Conservation (phyloP, 2,113 vertebrate genomes). For the Poeciliopsis retropinna region DNA sequence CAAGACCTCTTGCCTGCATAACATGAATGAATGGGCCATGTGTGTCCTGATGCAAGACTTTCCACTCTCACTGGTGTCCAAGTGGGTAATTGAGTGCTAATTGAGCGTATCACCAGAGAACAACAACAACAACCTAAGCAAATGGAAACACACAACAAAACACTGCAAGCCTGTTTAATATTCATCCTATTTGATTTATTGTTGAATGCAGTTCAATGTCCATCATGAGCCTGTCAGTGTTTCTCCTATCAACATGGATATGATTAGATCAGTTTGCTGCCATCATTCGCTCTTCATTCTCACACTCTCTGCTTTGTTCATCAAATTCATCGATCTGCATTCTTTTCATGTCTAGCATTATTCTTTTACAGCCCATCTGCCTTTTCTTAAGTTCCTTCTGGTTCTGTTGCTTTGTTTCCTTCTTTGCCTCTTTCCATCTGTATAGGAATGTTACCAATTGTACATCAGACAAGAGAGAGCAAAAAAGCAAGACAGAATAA, state of each 20-base stretch:
- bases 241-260: conserved; percentile 30
- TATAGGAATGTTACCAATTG: conserved; percentile 38
- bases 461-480: conserved; percentile 31
- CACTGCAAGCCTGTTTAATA: conserved; percentile 27
- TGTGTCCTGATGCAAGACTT: conserved; percentile 48
- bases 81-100: conserved; percentile 63
- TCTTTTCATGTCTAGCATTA: conserved; percentile 9
- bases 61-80: conserved; percentile 34
- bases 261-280: conserved; percentile 27
- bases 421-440: conserved; percentile 21
- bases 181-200: conserved; percentile 39
- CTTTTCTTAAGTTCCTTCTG: conserved; percentile 1
- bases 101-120: conserved; percentile 52
- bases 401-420: conserved; percentile 5
- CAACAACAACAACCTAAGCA: conserved; percentile 44
- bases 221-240: conserved; percentile 23
- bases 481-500: conserved; percentile 30
- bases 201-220: conserved; percentile 32
- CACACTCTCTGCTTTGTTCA: background rate
- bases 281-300: conserved; percentile 14
- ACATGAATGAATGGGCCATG: conserved; percentile 54
- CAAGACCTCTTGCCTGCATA: conserved; percentile 48
- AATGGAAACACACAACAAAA: conserved; percentile 37
- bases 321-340: background rate
- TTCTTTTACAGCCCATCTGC: background rate